These are phyloP conservation scores for Synergus itoensis DNA, from an alignment of 2,888 invertebrate genomes.

Conservation along the genomic window DNA sequence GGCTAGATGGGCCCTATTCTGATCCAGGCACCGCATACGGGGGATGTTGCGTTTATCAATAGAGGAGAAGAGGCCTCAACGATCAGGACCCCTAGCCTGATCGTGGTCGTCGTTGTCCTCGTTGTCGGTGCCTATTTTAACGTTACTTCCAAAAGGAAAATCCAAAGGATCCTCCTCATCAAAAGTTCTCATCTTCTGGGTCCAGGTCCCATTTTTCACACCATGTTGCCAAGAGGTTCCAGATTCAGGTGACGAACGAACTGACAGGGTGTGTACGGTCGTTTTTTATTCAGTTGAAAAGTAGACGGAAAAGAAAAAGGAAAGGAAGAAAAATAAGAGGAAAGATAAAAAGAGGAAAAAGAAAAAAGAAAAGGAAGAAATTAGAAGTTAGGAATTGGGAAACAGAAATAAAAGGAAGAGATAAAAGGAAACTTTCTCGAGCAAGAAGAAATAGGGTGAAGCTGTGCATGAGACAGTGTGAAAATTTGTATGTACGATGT, in stretches of 20 bases:
- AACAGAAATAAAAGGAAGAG: no score
- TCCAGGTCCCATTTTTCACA: slow-evolving; percentile 16
- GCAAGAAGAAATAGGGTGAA: not conserved
- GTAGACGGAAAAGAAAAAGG: not conserved
- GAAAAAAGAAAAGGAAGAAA: slow-evolving; percentile 12
- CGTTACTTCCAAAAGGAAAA: slow-evolving; percentile 45
- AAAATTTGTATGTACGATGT: slow-evolving; percentile 15
- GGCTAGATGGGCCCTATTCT: slow-evolving; percentile 63
- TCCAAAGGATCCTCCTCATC: slow-evolving; percentile 30
- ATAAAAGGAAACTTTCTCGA: not conserved
- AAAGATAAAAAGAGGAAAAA: slow-evolving; percentile 21
- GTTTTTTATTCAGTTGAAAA: slow-evolving; percentile 9
- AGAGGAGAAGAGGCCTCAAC: slow-evolving; percentile 11
- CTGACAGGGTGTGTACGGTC: slow-evolving; percentile 14
- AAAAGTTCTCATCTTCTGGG: not conserved
- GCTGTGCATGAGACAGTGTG: slow-evolving; percentile 11
- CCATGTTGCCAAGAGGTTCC: slow-evolving; percentile 35
- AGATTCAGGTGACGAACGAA: slow-evolving; percentile 55
- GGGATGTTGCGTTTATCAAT: slow-evolving; percentile 41
- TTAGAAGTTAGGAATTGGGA: not conserved
- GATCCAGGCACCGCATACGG: slow-evolving; percentile 36
- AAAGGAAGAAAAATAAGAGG: slow-evolving; percentile 1
- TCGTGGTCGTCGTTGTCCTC: slow-evolving; percentile 45
- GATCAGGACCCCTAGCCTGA: slow-evolving; percentile 35
- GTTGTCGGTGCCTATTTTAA: slow-evolving; percentile 35